Percentiles rank a stretch among this genome's conserved stretches.
phyloP scores from a whole-genome alignment of 1,140 invertebrate genomes.

The Dolichoris vasculosae region DNA sequence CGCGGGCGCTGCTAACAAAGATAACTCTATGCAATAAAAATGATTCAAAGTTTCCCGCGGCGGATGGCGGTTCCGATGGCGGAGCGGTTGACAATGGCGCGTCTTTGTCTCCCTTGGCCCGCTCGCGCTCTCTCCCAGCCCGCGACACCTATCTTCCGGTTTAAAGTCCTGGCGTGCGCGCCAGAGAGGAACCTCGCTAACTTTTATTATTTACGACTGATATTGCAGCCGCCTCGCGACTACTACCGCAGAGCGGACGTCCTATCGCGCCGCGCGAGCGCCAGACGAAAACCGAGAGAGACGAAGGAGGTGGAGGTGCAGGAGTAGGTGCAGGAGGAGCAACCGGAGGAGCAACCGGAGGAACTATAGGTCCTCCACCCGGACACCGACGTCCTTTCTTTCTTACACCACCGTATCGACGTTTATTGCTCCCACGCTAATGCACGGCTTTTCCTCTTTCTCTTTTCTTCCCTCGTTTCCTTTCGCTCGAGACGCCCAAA shows the following conservation, averaged over 20 bases:
- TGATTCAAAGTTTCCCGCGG: slow-evolving; percentile 76
- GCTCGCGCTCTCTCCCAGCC: slow-evolving; percentile 62
- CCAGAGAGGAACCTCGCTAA: slow-evolving; percentile 72
- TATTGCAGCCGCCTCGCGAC: slow-evolving; percentile 67
- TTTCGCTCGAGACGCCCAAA: background rate
- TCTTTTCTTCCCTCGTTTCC: background rate
- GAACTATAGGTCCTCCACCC: no score
- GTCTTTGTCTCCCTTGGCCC: slow-evolving; percentile 72
- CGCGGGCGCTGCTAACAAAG: slow-evolving; percentile 74
- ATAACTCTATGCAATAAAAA: slow-evolving; percentile 77
- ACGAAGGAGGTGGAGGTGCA: no score
- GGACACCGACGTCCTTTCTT: slow-evolving; percentile 36
- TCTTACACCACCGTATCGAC: slow-evolving; percentile 53
- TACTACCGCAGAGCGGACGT: slow-evolving; percentile 26
- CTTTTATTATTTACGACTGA: slow-evolving; percentile 77
- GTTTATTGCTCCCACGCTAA: slow-evolving; percentile 45
- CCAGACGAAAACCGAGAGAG: background rate
- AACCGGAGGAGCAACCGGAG: no score
- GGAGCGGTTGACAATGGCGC: slow-evolving; percentile 74
- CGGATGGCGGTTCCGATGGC: slow-evolving; percentile 75
- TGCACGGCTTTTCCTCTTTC: background rate
- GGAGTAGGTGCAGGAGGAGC: no score
- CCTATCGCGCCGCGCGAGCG: slow-evolving; percentile 30
- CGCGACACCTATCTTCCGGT: slow-evolving; percentile 76
- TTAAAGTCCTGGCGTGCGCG: slow-evolving; percentile 71